Evolutionary conservation across 2,113 vertebrate species (phyloP).

Genomic region (Nyctereutes procyonoides): DNA sequence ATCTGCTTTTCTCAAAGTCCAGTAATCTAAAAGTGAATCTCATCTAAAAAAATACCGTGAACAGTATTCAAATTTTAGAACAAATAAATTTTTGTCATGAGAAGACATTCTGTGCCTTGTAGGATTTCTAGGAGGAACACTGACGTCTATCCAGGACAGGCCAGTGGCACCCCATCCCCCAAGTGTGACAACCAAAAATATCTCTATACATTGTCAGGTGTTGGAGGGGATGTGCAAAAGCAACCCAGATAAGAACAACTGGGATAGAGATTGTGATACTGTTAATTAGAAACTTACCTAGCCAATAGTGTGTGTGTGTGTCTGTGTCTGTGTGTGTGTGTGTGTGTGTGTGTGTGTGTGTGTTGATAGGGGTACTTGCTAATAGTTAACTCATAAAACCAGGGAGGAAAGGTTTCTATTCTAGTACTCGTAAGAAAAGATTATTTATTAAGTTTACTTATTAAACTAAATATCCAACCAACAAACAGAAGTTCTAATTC

Average conservation of each 20-base stretch:
- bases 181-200: neutral
- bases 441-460: neutral
- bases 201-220: neutral
- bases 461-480: neutral
- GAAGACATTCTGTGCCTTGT: rapidly evolving
- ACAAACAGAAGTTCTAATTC: neutral
- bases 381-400: neutral
- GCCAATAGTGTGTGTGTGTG: neutral
- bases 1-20: neutral
- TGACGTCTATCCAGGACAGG: neutral
- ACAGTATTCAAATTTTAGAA: neutral
- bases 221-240: neutral
- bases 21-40: neutral
- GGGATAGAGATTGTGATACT: neutral
- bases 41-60: neutral
- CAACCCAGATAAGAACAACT: neutral
- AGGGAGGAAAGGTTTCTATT: neutral
- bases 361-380: neutral
- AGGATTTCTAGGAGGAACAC: neutral
- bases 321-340: too few species aligned
- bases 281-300: neutral
- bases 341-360: neutral
- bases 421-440: neutral
- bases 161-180: neutral
- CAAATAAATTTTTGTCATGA: neutral